Evolutionary conservation across 2,797 vertebrate genomes (phyloP), one percentile per base, ranked within the genome.

Genomic region (Muraenolepis orangiensis): DNA sequence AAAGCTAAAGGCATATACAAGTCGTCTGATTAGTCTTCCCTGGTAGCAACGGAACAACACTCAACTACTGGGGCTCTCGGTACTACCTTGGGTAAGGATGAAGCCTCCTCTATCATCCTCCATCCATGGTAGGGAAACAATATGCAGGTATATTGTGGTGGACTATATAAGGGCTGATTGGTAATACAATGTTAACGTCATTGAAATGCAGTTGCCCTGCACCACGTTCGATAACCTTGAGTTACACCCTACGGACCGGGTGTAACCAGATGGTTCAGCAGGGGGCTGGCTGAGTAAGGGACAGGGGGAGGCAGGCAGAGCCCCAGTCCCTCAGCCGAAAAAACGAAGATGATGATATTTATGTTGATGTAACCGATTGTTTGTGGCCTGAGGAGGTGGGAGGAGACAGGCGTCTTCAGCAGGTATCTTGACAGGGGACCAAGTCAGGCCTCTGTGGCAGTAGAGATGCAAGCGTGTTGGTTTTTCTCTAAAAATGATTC

Each of bases 381-480:
- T 12, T 74, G 76, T 74, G 75, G 80, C 70, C 75, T 76, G 74
- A 79, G 69, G 79, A 82, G 77, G 78, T 69, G 69, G 69, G 64
- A n/a, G n/a, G 64, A 79, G 70, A n/a, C 36, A 74, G 31, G 66
- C 40, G 7, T 40, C 31, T 79, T 80, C 51, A 74, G 77, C 81
- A 75, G 80, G 81, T 78, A 86, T 85, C 73, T 38, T 72, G 85
- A 79, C 80, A 84, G 81, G 72, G 67, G 81, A 84, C 80, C 80
- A 78, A 78, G 87, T 77, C 77, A 67, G 78, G 82, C 79, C 74
- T 83, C 72, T 72, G 76, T 30, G 70, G 66, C 73, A 75, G 64
- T 64, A 79, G 64, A 77, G 57, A 76, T 16, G 75, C 70, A 66
- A 66, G 74, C 74, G 72, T 69, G 38, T 76, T 51, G 2, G 61